Evolutionary conservation across 2,113 vertebrate species (phyloP), one percentile per base, ranked within the genome.

Genomic region (Narcine bancroftii): DNA sequence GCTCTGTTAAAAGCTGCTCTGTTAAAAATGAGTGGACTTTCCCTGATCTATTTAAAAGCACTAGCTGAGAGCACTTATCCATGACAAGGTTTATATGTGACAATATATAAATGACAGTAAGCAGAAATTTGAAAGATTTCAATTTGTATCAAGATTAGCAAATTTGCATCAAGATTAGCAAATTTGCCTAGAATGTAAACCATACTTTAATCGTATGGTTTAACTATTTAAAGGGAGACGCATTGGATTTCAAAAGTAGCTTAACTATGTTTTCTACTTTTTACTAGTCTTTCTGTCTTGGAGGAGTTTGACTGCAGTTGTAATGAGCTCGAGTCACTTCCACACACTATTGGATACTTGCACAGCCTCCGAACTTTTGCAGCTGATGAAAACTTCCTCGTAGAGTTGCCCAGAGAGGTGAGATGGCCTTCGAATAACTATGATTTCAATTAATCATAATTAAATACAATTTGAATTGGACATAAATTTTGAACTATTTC

Each of bases 261-360:
- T 87, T 92, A 91, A 63, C n/a, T 91, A 73, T 47, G 15, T 72
- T 71, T 85, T 13, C 85, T 76, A 93, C 73, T 39, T 75, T 92
- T 92, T 95, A 95, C 63, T 96, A 99, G 99, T 96, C 95, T 99
- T 94, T 98, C 98, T 94, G 95, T 99, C 91, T 94, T 99, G 96
- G 99, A 99, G 96, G 99, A 99, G 93, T 97, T 99, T 93, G 99
- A 99, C 96, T 99, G 98, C 94, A 99, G 99, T 96, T 99, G 99
- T 94, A 99, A 99, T 93, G 98, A 99, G 95, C 93, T 99, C 96
- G 98, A 99, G 95, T 96, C 96, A 0, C 95, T 99, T 65, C 99
- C 99, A 93, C 95, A 97, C 65, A 99, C 98, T 89, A 97, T 99
- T 1, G 99, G 99, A 92, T 99, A 98, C 96, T 96, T 99, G 93